phyloP scores from a whole-genome alignment of 2,113 vertebrate genomes.

The Lepus europaeus region DNA sequence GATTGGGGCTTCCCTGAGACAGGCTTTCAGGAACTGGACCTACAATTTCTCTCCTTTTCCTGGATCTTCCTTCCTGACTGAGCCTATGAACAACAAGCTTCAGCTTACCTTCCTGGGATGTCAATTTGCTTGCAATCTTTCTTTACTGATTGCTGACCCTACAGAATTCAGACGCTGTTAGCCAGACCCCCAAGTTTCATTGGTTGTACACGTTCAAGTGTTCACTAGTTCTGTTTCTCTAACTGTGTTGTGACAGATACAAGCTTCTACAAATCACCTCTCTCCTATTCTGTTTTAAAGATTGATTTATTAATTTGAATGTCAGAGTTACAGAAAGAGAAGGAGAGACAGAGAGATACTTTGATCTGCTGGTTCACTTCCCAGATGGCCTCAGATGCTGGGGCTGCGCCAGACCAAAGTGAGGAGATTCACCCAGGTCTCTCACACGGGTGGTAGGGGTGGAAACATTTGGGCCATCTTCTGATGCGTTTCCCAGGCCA shows the following conservation, averaged over 20 bases:
- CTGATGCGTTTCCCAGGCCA: no score
- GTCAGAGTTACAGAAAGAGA: no score
- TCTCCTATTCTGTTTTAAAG: neutral
- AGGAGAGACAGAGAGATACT: no score
- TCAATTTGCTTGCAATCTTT: neutral
- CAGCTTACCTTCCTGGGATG: neutral
- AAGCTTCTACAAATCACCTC: neutral
- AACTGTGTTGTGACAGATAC: neutral
- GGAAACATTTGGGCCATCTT: no score
- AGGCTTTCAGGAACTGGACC: neutral
- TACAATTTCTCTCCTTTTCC: rapidly evolving
- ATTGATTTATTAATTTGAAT: no score
- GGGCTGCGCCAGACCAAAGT: no score
- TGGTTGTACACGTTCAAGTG: neutral
- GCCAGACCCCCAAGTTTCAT: neutral
- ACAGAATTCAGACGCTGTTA: neutral
- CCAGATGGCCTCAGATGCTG: no score
- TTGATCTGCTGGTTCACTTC: no score
- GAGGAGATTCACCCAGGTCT: no score
- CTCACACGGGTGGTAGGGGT: no score
- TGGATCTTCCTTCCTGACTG: neutral
- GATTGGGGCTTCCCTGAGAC: neutral
- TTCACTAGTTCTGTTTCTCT: neutral
- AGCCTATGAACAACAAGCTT: neutral
- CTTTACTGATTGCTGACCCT: neutral